Percentiles rank a stretch among this genome's conserved stretches.
Conservation (phyloP, 2,888 invertebrate species). For the Eupithecia subfuscata region DNA sequence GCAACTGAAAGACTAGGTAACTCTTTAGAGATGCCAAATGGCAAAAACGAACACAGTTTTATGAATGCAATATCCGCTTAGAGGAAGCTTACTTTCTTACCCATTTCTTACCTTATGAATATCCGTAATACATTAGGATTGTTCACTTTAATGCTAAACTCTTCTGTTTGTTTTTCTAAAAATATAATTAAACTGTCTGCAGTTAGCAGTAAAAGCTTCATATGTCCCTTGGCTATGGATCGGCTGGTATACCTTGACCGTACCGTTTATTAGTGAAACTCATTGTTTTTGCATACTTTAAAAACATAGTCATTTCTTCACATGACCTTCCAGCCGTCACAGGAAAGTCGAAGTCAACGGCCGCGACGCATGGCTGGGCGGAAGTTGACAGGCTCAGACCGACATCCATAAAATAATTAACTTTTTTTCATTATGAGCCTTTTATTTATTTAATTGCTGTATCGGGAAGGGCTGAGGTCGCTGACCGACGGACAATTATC, state of each 20-base stretch:
- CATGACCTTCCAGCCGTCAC: constrained; percentile 61
- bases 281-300: constrained; percentile 49
- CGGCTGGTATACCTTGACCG: not conserved
- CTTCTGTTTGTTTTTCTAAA: not conserved
- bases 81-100: too few relatives aligned
- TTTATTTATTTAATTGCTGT: constrained; percentile 46
- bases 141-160: not conserved
- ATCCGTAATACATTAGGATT: not conserved
- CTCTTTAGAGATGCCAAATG: not conserved
- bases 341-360: constrained; percentile 65
- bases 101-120: not conserved
- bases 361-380: constrained; percentile 53
- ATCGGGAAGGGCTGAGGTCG: constrained; percentile 37
- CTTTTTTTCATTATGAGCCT: constrained; percentile 38
- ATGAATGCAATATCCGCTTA: too few relatives aligned
- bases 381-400: constrained; percentile 44
- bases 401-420: constrained; percentile 48
- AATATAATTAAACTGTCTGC: not conserved
- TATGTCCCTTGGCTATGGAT: not conserved
- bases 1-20: not conserved
- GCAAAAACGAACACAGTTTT: not conserved
- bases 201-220: not conserved
- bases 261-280: constrained; percentile 3
- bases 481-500: constrained; percentile 24
- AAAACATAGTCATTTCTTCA: constrained; percentile 62